Conservation (phyloP, 1,140 invertebrate genomes). For the Atopsyche davidsoni region DNA sequence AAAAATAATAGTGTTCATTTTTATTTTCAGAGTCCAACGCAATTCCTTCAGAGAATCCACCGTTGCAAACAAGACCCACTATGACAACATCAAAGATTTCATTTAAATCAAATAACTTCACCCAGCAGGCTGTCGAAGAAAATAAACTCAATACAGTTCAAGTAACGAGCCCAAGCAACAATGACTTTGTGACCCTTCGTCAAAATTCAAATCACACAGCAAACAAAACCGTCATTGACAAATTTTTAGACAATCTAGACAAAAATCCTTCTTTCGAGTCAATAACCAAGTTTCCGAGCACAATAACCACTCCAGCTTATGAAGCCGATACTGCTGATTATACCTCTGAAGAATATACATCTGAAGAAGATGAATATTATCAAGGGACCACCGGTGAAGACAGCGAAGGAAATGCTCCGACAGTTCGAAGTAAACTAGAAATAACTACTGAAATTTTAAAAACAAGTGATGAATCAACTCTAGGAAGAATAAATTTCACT, state of each 20-base stretch:
- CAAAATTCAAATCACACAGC: neutral
- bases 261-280: constrained; percentile 20
- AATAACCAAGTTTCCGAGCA: constrained; percentile 21
- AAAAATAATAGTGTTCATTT: neutral
- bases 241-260: neutral
- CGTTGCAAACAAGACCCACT: constrained; percentile 1
- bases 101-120: neutral
- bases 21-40: constrained; percentile 5
- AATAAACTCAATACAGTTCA: neutral
- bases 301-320: constrained; percentile 23
- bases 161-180: too few species aligned
- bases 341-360: constrained; percentile 10
- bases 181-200: neutral
- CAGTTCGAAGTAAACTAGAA: neutral
- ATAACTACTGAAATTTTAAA: neutral
- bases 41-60: neutral
- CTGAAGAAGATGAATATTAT: constrained; percentile 10
- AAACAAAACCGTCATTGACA: neutral
- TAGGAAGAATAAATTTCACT: too few species aligned
- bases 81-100: neutral
- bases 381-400: constrained; percentile 6
- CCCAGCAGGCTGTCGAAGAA: neutral
- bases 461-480: too few species aligned
- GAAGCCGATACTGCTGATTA: constrained; percentile 6
- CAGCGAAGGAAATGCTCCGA: neutral